A percentile compares a stretch with the other conserved stretches of the same genome.
Conservation (phyloP, 2,113 vertebrate genomes). For the Pogonocichla stellata region DNA sequence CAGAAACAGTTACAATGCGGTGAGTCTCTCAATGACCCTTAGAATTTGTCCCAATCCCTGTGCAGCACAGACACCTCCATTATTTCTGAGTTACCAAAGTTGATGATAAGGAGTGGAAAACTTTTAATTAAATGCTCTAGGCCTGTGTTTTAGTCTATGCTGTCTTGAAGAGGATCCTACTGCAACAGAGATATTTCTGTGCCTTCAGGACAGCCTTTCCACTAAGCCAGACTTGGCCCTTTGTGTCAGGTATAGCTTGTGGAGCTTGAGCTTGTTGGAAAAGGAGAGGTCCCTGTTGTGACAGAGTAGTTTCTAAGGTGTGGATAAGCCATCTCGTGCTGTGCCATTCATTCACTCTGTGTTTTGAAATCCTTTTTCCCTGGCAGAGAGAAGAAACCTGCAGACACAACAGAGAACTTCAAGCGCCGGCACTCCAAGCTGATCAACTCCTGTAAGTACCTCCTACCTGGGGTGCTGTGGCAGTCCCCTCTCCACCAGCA, state of each 20-base stretch:
- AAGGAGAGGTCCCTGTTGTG: neutral
- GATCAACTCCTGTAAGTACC: slow-evolving; percentile 77
- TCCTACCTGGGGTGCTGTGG: neutral
- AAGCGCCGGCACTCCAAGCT: slow-evolving; percentile 74
- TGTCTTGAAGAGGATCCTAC: neutral
- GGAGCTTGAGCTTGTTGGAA: neutral
- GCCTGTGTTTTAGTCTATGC: neutral
- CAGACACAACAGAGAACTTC: slow-evolving; percentile 49
- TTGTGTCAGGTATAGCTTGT: neutral
- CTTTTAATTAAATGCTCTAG: neutral
- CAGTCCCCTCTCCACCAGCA: neutral
- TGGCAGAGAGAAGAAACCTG: slow-evolving; percentile 73
- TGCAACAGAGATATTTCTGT: neutral
- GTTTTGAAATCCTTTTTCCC: neutral
- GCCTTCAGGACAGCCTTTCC: neutral
- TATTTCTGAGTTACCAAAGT: neutral
- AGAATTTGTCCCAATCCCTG: neutral
- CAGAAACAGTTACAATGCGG: slow-evolving; percentile 38
- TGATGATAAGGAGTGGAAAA: neutral
- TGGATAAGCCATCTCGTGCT: neutral
- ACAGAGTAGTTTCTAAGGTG: neutral
- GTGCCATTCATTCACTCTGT: neutral
- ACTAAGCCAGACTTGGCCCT: neutral
- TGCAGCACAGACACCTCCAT: neutral
- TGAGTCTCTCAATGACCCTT: slow-evolving; percentile 17